These are phyloP conservation scores for Otus scops DNA, from an alignment of 2,797 vertebrate species.

Conservation along the genomic window DNA sequence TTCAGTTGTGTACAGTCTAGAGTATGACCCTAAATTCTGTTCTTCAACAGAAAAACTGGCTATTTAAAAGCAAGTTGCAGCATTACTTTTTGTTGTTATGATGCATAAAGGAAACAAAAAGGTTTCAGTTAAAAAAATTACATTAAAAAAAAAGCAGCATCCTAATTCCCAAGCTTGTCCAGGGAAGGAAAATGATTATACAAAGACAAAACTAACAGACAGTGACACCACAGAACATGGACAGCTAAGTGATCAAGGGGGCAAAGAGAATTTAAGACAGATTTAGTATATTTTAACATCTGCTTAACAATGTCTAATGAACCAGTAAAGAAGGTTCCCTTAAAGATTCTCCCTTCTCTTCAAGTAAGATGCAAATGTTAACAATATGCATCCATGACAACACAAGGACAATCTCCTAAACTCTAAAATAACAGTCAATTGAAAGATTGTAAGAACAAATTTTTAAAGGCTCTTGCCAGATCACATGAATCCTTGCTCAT, in stretches of 20 bases:
- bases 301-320: background rate
- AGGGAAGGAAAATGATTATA: background rate
- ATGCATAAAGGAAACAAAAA: background rate
- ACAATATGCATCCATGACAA: background rate
- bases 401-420: background rate
- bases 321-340: background rate
- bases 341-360: background rate
- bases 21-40: background rate
- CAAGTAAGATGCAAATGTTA: background rate
- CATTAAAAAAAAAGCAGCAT: background rate
- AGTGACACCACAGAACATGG: background rate
- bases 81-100: background rate
- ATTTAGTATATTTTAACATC: background rate
- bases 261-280: background rate
- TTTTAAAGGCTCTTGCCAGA: background rate
- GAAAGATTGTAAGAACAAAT: background rate
- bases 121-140: background rate
- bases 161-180: background rate
- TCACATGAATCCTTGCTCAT: background rate
- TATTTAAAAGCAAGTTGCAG: background rate
- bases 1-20: background rate
- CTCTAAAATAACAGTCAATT: background rate
- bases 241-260: background rate
- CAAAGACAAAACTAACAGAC: background rate
- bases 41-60: background rate